Base-by-base conservation (phyloP, 1,140 invertebrate genomes). In the Solen grandis region DNA sequence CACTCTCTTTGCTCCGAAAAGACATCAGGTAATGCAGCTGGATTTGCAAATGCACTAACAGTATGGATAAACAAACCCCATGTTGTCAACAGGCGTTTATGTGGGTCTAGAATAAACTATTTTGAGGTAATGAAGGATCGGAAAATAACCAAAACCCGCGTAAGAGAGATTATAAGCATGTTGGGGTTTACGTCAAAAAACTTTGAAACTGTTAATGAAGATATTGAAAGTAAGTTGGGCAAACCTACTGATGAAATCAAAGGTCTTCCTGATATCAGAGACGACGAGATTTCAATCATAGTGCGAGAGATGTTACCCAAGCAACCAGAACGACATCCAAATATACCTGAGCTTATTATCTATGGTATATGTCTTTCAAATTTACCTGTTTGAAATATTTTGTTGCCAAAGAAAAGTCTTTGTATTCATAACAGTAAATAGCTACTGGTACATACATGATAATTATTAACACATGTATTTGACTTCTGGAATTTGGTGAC, bases 1-100 rank as follows among this genome's bases (percentile, higher is more conserved):
- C n/a, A n/a, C n/a, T n/a, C n/a, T n/a, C n/a, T n/a, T n/a, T n/a
- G n/a, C n/a, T n/a, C n/a, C n/a, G n/a, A n/a, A n/a, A n/a, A n/a
- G n/a, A n/a, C n/a, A n/a, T n/a, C n/a, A 14, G 82, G 78, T 0
- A 66, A 33, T 22, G 55, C 46, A n/a, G 65, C 31, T 52, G 73
- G 82, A 13, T 90, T 92, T 84, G 77, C 87, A 41, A 82, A 86
- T 55, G 85, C 90, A 13, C n/a, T 92, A 2, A 82, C 86, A 8
- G 85, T 93, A 13, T 93, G 89, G 88, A 86, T 92, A 31, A 89
- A 92, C 73, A 92, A 92, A 84, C 93, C 93, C 5, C 92, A 93
- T 74, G 88, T 92, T 33, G 83, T 92, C 1, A 93, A 93, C 84
- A 84, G 88, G 77, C 82, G 90, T 36, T 63, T 93, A 19, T 88